phyloP scores from a whole-genome alignment of 2,113 vertebrate species.

The Furnarius figulus region DNA sequence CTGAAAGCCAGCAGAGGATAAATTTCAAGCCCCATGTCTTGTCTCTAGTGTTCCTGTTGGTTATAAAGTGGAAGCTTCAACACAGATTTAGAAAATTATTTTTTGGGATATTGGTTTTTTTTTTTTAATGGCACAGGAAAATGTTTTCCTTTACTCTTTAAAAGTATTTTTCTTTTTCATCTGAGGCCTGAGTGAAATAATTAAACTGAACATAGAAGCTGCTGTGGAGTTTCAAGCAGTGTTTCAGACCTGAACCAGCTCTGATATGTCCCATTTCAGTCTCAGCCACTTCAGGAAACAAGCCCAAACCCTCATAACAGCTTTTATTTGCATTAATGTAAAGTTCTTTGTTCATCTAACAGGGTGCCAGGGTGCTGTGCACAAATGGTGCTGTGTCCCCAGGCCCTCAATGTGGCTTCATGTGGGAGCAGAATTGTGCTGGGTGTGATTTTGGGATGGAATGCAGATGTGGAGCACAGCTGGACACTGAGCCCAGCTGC shows the following conservation, averaged over 20 bases:
- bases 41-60: background rate
- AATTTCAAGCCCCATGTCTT: background rate
- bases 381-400: background rate
- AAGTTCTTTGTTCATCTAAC: background rate
- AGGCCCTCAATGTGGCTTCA: background rate
- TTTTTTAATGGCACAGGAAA: background rate
- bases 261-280: background rate
- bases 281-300: background rate
- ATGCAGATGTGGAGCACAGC: background rate
- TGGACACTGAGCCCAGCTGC: background rate
- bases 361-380: background rate
- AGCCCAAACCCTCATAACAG: background rate
- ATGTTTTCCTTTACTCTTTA: background rate
- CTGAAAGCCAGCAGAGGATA: background rate
- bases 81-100: background rate
- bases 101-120: background rate
- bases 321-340: background rate
- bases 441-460: background rate
- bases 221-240: background rate
- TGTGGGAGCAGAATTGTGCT: background rate
- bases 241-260: background rate
- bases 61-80: background rate
- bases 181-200: background rate
- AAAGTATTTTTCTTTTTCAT: background rate
- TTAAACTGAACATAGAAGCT: background rate